Evolutionary conservation across 1,140 invertebrate genomes (phyloP).

Genomic region (Dufourea novaeangliae): DNA sequence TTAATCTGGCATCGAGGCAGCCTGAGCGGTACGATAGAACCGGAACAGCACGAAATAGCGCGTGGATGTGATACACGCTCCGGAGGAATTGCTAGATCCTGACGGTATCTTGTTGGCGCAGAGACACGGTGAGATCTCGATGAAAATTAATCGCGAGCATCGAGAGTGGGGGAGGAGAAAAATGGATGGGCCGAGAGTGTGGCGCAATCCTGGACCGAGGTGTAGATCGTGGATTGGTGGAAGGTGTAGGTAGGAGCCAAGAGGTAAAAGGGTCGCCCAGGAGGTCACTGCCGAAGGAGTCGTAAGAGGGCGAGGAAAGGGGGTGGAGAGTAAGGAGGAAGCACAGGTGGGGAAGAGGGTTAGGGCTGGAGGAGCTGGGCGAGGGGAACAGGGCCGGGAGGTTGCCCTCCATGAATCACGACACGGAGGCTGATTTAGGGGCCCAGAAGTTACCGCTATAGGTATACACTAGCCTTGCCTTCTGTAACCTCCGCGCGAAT

Average conservation of each 20-base stretch:
- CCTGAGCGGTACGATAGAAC: not conserved
- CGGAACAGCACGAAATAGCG: not conserved
- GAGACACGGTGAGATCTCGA: not conserved
- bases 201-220: slow-evolving; percentile 52
- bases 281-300: slow-evolving; percentile 78
- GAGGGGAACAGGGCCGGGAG: slow-evolving; percentile 62
- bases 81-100: slow-evolving; percentile 1
- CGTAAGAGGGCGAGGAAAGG: slow-evolving; percentile 70
- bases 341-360: slow-evolving; percentile 46
- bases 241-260: slow-evolving; percentile 56
- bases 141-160: slow-evolving; percentile 25
- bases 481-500: slow-evolving; percentile 74
- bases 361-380: slow-evolving; percentile 43
- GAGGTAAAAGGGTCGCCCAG: slow-evolving; percentile 76
- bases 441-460: slow-evolving; percentile 78
- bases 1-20: not conserved
- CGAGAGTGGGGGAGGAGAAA: no score
- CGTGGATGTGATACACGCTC: not conserved
- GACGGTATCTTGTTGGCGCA: not conserved
- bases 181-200: slow-evolving; percentile 51
- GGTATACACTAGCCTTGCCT: slow-evolving; percentile 74
- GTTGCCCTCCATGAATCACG: slow-evolving; percentile 79
- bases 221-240: slow-evolving; percentile 64
- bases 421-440: slow-evolving; percentile 80
- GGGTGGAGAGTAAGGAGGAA: slow-evolving; percentile 61